Conservation (phyloP, 2,888 invertebrate genomes). For the Diplolepis rosae region DNA sequence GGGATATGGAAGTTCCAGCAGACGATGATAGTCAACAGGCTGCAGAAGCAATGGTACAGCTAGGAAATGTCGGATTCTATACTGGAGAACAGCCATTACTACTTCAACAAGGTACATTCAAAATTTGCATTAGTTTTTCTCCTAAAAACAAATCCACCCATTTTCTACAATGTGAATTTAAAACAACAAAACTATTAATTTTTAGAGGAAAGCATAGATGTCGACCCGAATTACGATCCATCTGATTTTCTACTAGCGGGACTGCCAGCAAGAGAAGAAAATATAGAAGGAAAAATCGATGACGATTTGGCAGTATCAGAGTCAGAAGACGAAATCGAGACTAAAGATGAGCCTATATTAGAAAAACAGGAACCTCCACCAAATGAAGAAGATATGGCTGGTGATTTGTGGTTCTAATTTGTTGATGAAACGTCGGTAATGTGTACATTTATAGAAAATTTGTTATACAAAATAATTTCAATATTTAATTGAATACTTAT, state of each 20-base stretch:
- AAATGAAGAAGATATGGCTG: conserved; percentile 75
- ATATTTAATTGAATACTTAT: not conserved
- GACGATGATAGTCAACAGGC: conserved; percentile 82
- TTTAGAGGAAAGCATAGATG: conserved; percentile 82
- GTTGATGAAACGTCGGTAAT: conserved; percentile 31
- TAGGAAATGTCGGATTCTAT: conserved; percentile 81
- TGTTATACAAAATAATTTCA: not conserved
- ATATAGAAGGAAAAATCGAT: conserved; percentile 78
- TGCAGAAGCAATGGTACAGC: conserved; percentile 85
- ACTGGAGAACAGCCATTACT: conserved; percentile 71
- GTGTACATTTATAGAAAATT: no score
- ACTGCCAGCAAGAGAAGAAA: conserved; percentile 70
- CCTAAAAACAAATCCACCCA: not conserved
- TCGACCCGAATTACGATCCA: conserved; percentile 90
- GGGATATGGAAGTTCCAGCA: conserved; percentile 67
- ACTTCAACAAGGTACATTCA: conserved; percentile 67
- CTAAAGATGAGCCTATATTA: conserved; percentile 50
- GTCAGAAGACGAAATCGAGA: conserved; percentile 80
- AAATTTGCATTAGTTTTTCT: conserved; percentile 18
- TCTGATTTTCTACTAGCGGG: conserved; percentile 85
- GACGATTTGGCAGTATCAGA: conserved; percentile 86
- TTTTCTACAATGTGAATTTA: not conserved
- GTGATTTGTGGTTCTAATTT: conserved; percentile 78
- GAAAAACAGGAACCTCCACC: conserved; percentile 58
- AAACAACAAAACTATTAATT: conserved; percentile 29